Evolutionary conservation across 2,797 vertebrate species (phyloP).

Genomic region (Enteromius viviparus): DNA sequence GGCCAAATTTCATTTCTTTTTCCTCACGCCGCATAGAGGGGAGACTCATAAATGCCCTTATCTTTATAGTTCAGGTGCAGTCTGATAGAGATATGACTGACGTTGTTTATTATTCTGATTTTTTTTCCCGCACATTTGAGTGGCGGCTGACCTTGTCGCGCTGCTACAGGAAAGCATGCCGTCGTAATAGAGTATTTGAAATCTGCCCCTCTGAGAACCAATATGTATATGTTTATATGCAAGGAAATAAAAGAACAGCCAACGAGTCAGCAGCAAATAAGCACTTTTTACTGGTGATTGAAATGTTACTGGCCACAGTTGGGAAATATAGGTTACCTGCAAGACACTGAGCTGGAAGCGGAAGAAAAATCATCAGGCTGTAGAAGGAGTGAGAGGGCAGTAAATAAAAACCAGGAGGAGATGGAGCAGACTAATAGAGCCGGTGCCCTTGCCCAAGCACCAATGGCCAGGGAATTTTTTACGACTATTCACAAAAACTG

Average conservation of each 20-base stretch:
- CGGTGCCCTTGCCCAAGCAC: slow-evolving; percentile 66
- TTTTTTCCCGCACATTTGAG: slow-evolving; percentile 64
- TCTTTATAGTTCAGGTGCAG: slow-evolving; percentile 79
- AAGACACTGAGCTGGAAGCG: slow-evolving; percentile 52
- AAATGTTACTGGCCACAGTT: slow-evolving; percentile 67
- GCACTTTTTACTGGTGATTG: slow-evolving; percentile 66
- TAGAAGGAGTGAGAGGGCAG: slow-evolving; percentile 39
- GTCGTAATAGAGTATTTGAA: slow-evolving; percentile 68
- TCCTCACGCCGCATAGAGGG: slow-evolving; percentile 64
- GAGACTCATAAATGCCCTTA: slow-evolving; percentile 68
- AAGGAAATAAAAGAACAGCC: slow-evolving; percentile 66
- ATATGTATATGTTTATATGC: slow-evolving; percentile 64
- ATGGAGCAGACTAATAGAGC: slow-evolving; percentile 54
- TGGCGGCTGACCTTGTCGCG: slow-evolving; percentile 73
- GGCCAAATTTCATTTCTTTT: slow-evolving; percentile 64
- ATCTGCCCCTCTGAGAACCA: slow-evolving; percentile 55
- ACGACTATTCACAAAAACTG: slow-evolving; percentile 68
- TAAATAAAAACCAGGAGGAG: slow-evolving; percentile 53
- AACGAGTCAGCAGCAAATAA: slow-evolving; percentile 63
- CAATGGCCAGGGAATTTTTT: slow-evolving; percentile 70
- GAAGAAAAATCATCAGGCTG: slow-evolving; percentile 50
- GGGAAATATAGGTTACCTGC: slow-evolving; percentile 72
- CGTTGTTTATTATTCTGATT: slow-evolving; percentile 73
- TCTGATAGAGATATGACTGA: slow-evolving; percentile 71
- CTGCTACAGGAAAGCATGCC: slow-evolving; percentile 56